Evolutionary conservation across 2,888 invertebrate species (phyloP), one percentile per base, ranked within the genome.

Genomic region (Hypercompe scribonia): DNA sequence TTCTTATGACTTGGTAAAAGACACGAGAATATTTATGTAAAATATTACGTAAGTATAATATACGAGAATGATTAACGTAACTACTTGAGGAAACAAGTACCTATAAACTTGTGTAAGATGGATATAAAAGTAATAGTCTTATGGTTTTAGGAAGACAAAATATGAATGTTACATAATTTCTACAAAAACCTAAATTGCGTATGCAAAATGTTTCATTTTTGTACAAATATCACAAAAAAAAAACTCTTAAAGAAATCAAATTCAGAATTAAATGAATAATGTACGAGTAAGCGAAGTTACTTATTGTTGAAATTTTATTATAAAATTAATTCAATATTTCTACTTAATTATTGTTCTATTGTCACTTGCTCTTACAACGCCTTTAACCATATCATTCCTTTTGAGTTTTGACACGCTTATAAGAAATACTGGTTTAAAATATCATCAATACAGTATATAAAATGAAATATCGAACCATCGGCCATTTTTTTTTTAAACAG

Each of bases 61-160:
- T 63, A 67, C 66, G 21, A 65, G 65, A 65, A 28, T 28, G 28
- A n/a, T 28, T 65, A 65, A 65, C n/a, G 28, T n/a, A 39, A 65
- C 65, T 39, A 7, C 3, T 42, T 42, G 39, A 39, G 39, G 39
- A 65, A 65, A 13, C 36, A 39, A 65, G 65, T 28, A 28, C 54
- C 54, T 28, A 65, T 18, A 65, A 33, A 31, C 66, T 46, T 66
- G 66, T 66, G 46, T 67, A 28, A 54, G 58, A 39, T 65, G 58
- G 33, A 61, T 42, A 69, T 34, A 70, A 63, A 70, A 42, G 42
- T 69, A 61, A 46, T 34, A 31, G 31, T 28, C 42, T 70, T 15
- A 70, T 64, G 64, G 42, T 64, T 50, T 70, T 46, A 46, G 70
- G 50, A 70, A 70, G 50, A 34, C n/a, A 50, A 18, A 42, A 70